A percentile compares a stretch with the other conserved stretches of the same genome.
Evolutionary conservation across 92 coral and sea anemone species (phyloP).

Genomic region (Phymanthus crucifer): DNA sequence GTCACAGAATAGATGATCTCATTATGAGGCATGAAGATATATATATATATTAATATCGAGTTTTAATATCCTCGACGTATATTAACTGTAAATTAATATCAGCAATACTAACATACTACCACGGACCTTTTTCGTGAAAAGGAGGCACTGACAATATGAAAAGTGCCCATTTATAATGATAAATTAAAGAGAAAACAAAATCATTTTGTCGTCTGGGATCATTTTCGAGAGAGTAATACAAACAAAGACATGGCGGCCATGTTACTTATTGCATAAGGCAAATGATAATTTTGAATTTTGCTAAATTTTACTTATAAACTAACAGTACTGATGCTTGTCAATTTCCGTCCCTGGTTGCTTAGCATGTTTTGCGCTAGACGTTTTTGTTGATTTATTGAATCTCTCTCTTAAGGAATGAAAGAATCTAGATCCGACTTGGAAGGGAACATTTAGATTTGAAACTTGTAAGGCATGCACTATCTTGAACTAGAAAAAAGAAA

Average conservation of each 20-base stretch:
- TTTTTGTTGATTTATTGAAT: not conserved
- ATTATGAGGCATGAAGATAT: not conserved
- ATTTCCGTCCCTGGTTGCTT: not conserved
- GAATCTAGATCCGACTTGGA: not conserved
- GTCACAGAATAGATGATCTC: not conserved
- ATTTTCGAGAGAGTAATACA: not conserved
- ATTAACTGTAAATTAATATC: not conserved
- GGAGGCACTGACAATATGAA: no score
- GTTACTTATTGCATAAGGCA: no score
- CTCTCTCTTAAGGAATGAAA: not conserved
- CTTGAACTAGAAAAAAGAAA: no score
- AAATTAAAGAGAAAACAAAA: no score
- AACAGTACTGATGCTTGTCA: no score
- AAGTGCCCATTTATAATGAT: no score
- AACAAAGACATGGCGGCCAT: not conserved
- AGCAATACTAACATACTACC: no score
- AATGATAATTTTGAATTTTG: no score
- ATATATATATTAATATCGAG: not conserved
- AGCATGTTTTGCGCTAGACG: not conserved
- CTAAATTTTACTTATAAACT: no score
- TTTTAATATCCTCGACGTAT: not conserved
- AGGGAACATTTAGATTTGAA: no score
- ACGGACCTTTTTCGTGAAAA: no score
- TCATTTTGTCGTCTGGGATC: not conserved
- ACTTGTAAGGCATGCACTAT: no score